Evolutionary conservation across 1,140 invertebrate genomes (phyloP).

Genomic region (Anoplophora glabripennis): DNA sequence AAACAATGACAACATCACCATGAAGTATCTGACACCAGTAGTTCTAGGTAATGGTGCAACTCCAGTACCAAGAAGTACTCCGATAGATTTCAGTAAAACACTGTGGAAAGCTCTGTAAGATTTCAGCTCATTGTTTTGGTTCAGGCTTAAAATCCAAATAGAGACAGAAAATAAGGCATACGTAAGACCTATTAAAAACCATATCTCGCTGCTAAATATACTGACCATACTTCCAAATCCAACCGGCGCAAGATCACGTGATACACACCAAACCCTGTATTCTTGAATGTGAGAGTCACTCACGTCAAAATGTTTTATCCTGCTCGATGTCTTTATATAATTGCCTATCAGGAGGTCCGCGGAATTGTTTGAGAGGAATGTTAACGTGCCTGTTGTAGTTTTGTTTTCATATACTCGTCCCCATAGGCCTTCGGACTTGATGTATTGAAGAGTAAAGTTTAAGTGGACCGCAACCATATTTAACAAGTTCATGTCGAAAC

Average conservation of each 20-base stretch:
- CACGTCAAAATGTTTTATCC: not conserved
- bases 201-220: not conserved
- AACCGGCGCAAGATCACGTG: not conserved
- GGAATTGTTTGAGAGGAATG: not conserved
- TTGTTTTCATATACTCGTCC: not conserved
- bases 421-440: not conserved
- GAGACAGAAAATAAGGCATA: not conserved
- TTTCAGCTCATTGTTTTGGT: not conserved
- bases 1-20: not conserved
- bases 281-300: slow-evolving; percentile 8
- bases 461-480: slow-evolving; percentile 4
- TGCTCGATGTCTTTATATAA: not conserved
- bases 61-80: not conserved
- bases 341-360: not conserved
- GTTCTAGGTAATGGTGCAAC: slow-evolving; percentile 1
- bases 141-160: slow-evolving; percentile 5
- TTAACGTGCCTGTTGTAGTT: not conserved
- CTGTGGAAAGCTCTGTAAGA: not conserved
- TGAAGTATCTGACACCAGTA: not conserved
- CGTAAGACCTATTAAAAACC: not conserved
- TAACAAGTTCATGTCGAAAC: not conserved
- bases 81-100: not conserved
- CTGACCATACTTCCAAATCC: not conserved
- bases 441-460: slow-evolving; percentile 1
- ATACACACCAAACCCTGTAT: slow-evolving; percentile 5